Evolutionary conservation across 30 jellyfish, hydroid and myxozoan species (phyloP).

Genomic region (Aurelia sp.): DNA sequence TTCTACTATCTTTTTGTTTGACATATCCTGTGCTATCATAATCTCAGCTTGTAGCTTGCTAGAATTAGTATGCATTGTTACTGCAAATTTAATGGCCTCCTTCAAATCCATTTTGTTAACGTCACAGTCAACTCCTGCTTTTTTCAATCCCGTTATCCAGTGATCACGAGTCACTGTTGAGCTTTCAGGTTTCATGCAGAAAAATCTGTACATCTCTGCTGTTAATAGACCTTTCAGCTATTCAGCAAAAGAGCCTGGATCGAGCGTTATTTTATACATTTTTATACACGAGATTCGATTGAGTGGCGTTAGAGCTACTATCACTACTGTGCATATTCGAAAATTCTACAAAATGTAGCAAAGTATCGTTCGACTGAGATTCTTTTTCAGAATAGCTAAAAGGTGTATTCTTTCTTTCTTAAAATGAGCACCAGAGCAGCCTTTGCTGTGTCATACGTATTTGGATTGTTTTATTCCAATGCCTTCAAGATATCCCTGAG

Average conservation of each 20-base stretch:
- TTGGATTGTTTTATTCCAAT: conserved; percentile 29
- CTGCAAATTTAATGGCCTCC: conserved; percentile 32
- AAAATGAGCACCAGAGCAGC: conserved; percentile 1
- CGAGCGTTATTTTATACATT: no score
- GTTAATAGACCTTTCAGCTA: no score
- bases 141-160: neutral
- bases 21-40: conserved; percentile 18
- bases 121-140: conserved; percentile 22
- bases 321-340: no score
- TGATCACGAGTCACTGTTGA: conserved; percentile 18
- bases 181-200: conserved; percentile 31
- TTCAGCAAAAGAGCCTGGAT: no score
- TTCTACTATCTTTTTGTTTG: neutral
- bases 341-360: no score
- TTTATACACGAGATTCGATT: no score
- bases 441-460: conserved; percentile 35
- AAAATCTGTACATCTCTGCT: conserved; percentile 35
- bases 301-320: no score
- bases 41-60: conserved; percentile 21
- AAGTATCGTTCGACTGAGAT: no score
- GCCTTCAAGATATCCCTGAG: conserved; percentile 31
- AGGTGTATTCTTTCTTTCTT: neutral
- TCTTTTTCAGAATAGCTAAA: no score
- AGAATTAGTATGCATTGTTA: conserved; percentile 22
- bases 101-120: conserved; percentile 28